Percentiles rank a stretch among this genome's conserved stretches.
These are phyloP conservation scores for Agriopis marginaria DNA, from an alignment of 2,888 invertebrate species.

Conservation along the genomic window DNA sequence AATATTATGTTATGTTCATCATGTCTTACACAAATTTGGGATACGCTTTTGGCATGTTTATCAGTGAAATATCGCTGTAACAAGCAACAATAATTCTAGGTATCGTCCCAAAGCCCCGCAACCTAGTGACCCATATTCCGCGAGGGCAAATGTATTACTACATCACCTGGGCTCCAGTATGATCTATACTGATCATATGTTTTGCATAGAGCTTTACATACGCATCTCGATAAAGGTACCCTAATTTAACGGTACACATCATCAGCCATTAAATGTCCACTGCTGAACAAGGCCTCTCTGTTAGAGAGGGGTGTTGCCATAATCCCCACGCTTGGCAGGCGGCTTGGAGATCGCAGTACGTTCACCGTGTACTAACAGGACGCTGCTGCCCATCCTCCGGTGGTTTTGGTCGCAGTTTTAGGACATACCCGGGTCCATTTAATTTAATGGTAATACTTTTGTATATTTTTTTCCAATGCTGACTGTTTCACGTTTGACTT, in stretches of 20 bases:
- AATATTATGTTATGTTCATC: not conserved
- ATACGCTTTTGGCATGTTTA: not conserved
- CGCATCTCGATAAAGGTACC: not conserved
- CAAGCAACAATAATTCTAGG: conserved; percentile 18
- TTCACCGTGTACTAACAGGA: no score
- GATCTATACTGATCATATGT: conserved; percentile 20
- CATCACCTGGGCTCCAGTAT: conserved; percentile 42
- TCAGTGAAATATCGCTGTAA: conserved; percentile 3
- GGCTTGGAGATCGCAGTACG: no score
- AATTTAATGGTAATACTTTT: not conserved
- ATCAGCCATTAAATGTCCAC: no score
- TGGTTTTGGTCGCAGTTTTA: no score
- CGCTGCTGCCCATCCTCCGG: no score
- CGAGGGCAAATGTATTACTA: conserved; percentile 43
- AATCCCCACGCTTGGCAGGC: no score
- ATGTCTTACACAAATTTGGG: not conserved
- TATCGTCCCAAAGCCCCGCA: conserved; percentile 44
- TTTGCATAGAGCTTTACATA: conserved; percentile 17
- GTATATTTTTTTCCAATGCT: not conserved
- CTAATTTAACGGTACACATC: not conserved
- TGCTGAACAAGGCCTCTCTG: no score
- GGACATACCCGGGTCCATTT: no score
- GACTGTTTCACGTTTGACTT: conserved; percentile 5
- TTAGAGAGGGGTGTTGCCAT: no score
- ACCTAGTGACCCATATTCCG: conserved; percentile 59